phyloP scores from a whole-genome alignment of 2,113 vertebrate species.

The Rostratula benghalensis region DNA sequence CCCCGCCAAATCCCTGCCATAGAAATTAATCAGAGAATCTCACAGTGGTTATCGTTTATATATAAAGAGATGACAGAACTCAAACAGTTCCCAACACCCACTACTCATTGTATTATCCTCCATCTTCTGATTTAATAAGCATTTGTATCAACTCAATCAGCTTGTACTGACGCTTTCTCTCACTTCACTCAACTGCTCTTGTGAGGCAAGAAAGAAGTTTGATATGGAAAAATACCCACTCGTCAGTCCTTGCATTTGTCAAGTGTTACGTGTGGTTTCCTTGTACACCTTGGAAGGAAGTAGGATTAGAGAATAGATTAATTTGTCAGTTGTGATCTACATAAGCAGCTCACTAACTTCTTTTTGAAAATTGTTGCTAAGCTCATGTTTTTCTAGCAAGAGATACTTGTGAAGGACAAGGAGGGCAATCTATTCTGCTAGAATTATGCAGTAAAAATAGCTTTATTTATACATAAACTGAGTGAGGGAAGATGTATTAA shows the following conservation, averaged over 20 bases:
- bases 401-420: slow-evolving; percentile 18
- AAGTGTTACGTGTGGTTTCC: neutral
- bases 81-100: neutral
- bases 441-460: neutral
- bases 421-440: slow-evolving; percentile 3
- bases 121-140: neutral
- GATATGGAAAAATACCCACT: neutral
- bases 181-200: neutral
- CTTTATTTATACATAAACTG: slow-evolving; percentile 25
- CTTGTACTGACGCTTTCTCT: neutral
- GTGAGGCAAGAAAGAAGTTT: neutral
- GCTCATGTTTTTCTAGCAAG: slow-evolving; percentile 38
- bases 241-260: neutral
- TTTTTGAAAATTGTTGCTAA: slow-evolving; percentile 18
- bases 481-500: neutral
- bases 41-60: neutral
- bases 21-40: neutral
- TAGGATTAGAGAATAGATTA: slow-evolving; percentile 5
- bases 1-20: neutral
- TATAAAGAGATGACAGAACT: neutral
- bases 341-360: slow-evolving; percentile 5
- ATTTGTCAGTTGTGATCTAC: slow-evolving; percentile 14
- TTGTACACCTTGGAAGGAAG: neutral
- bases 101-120: neutral
- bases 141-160: neutral